Evolutionary conservation across 2,113 vertebrate species (phyloP).

Genomic region (Labeo catla): DNA sequence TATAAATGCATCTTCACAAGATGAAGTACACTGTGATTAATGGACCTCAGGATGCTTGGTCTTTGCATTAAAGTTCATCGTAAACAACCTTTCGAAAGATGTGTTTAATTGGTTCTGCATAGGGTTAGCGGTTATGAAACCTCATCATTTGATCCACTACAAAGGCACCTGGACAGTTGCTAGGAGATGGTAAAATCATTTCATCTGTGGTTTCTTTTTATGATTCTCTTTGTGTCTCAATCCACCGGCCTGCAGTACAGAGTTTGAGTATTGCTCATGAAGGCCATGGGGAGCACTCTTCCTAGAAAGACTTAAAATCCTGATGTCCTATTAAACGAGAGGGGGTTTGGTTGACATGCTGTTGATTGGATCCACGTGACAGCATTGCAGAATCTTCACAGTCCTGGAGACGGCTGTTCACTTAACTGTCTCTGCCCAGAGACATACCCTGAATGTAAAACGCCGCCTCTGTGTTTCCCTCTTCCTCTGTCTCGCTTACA

Average conservation of each 20-base stretch:
- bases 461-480: neutral
- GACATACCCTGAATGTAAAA: constrained; percentile 9
- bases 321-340: constrained; percentile 32
- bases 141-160: neutral
- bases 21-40: neutral
- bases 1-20: neutral
- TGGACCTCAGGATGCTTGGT: neutral
- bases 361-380: constrained; percentile 29
- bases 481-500: neutral
- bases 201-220: constrained; percentile 11
- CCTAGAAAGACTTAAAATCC: constrained; percentile 26
- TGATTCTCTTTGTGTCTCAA: constrained; percentile 20
- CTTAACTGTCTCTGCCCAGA: constrained; percentile 5
- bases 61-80: constrained; percentile 22
- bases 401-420: neutral
- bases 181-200: constrained; percentile 28
- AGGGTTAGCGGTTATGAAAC: constrained; percentile 3
- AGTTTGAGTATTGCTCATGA: neutral
- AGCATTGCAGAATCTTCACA: constrained; percentile 17
- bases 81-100: constrained; percentile 13
- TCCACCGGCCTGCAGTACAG: neutral
- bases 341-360: constrained; percentile 8
- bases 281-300: neutral
- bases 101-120: neutral
- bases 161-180: constrained; percentile 18